phyloP scores from a whole-genome alignment of 2,888 invertebrate genomes.

The Ochropacha duplaris region DNA sequence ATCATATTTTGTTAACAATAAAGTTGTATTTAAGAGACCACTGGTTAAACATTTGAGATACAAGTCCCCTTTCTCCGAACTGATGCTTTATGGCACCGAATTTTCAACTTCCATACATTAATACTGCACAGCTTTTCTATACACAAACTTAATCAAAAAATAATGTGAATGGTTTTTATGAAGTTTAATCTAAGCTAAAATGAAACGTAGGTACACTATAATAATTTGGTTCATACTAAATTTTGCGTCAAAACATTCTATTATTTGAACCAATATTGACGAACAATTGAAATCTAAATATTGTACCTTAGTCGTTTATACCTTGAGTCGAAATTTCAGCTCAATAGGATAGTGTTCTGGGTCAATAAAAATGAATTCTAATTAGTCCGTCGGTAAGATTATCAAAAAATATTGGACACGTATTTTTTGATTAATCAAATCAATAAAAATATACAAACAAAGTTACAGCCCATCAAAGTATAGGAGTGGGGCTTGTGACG shows the following conservation, averaged over 20 bases:
- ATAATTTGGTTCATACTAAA: neutral
- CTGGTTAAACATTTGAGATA: neutral
- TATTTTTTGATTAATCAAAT: too few species aligned
- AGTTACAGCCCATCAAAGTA: too few species aligned
- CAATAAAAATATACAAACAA: too few species aligned
- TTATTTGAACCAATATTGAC: neutral
- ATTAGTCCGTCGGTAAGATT: too few species aligned
- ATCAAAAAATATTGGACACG: too few species aligned
- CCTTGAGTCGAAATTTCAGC: neutral
- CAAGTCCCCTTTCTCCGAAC: neutral
- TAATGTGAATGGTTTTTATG: neutral
- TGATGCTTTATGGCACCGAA: conserved; percentile 9
- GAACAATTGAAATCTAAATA: neutral
- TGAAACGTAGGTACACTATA: neutral
- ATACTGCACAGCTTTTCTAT: conserved; percentile 6
- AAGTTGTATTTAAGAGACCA: neutral
- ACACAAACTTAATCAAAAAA: neutral
- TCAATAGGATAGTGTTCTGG: too few species aligned
- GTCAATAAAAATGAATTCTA: too few species aligned
- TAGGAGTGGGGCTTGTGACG: too few species aligned
- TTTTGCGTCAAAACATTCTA: neutral
- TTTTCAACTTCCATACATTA: conserved; percentile 2
- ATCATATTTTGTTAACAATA: neutral
- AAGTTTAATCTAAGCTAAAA: neutral
- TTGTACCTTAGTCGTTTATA: too few species aligned